phyloP scores from a whole-genome alignment of 2,797 vertebrate species.

The Pseudochirops corinnae region DNA sequence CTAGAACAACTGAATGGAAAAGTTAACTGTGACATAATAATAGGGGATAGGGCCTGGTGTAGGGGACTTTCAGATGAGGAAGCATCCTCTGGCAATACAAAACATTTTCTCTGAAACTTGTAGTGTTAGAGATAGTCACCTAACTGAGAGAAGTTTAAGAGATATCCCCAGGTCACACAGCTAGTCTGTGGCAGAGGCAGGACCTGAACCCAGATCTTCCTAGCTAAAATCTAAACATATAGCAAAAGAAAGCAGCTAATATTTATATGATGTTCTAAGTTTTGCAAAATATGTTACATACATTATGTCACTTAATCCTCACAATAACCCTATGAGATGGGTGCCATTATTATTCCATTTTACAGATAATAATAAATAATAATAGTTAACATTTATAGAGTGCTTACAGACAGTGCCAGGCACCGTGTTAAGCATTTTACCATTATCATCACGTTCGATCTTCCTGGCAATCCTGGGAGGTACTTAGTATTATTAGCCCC shows the following conservation, averaged over 20 bases:
- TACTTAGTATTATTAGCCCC: not conserved
- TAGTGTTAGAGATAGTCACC: not conserved
- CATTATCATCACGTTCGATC: not conserved
- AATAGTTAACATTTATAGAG: not conserved
- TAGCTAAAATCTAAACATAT: not conserved
- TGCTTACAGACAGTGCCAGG: too few species aligned
- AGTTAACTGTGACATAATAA: not conserved
- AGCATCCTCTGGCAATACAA: not conserved
- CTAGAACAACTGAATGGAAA: not conserved
- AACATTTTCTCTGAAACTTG: not conserved
- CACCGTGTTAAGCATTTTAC: not conserved
- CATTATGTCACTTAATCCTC: not conserved
- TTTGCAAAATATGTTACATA: not conserved
- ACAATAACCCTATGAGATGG: not conserved
- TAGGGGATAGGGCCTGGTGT: not conserved
- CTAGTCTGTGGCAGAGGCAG: not conserved
- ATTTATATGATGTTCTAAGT: not conserved
- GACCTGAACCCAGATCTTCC: not conserved
- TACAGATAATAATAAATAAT: constrained; percentile 1
- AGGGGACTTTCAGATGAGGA: not conserved
- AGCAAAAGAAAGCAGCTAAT: not conserved
- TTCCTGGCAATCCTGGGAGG: not conserved
- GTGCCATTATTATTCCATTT: constrained; percentile 19
- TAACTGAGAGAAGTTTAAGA: not conserved
- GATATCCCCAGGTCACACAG: not conserved